Evolutionary conservation across 2,888 invertebrate species (phyloP).

Genomic region (Brenthis hecate): DNA sequence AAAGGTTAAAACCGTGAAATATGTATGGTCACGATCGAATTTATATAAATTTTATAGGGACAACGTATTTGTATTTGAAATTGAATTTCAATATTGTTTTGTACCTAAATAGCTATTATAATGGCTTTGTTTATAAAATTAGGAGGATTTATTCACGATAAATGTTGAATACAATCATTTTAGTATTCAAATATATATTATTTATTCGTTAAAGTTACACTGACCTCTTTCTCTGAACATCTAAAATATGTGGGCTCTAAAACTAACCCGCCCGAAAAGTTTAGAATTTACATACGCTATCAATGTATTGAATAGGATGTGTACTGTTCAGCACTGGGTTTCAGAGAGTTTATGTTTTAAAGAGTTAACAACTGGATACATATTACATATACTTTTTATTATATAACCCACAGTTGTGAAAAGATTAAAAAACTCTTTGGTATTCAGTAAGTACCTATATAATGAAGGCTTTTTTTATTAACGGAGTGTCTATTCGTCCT

Average conservation of each 20-base stretch:
- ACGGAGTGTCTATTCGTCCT: too few species aligned
- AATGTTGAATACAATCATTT: neutral
- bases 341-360: constrained; percentile 1
- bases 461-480: too few species aligned
- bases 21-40: constrained; percentile 21
- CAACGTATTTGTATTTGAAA: constrained; percentile 11
- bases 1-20: constrained; percentile 15
- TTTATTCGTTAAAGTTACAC: constrained; percentile 8
- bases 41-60: constrained; percentile 5
- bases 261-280: constrained; percentile 26
- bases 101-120: neutral
- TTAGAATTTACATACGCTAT: constrained; percentile 20
- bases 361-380: neutral
- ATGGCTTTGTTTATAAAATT: constrained; percentile 2
- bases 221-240: constrained; percentile 8
- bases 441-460: too few species aligned
- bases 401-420: too few species aligned
- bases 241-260: constrained; percentile 14
- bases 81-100: constrained; percentile 13
- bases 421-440: too few species aligned
- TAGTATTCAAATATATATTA: neutral
- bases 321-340: neutral
- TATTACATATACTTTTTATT: too few species aligned
- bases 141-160: neutral
- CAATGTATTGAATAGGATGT: constrained; percentile 20